Base-by-base conservation (phyloP, 2,888 invertebrate genomes). In the Herminia tarsipennalis region DNA sequence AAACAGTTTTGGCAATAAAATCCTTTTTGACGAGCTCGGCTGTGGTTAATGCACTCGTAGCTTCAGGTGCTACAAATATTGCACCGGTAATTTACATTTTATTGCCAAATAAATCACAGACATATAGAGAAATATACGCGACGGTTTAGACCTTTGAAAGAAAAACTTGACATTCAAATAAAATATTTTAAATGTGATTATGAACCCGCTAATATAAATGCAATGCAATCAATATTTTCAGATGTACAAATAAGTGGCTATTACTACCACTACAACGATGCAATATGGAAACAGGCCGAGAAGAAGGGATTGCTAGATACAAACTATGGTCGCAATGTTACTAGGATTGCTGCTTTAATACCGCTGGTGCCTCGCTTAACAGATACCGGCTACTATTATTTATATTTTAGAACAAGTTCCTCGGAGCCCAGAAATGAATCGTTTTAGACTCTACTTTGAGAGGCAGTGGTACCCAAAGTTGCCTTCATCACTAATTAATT, bases 71-170 rank as follows among this genome's bases (percentile, higher is more conserved):
- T 28, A 25, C 12, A 37, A 27, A 12, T 28, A 37, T 22, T 16
- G 22, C 22, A 22, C 22, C 22, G 22, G 22, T 22, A 22, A 22
- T 22, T 37, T n/a, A 25, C 28, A 14, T 18, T 28, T 21, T 14
- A 28, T 35, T 35, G n/a, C 35, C 35, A 14, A 35, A 35, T 35
- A 35, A 35, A 35, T 24, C 35, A 12, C 17, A 35, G 24, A n/a
- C n/a, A n/a, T n/a, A n/a, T n/a, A n/a, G 24, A 35, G 8, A 35
- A 22, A 8, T 35, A 35, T 24, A 33, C 18, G 9, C 18, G 20
- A 16, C 9, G 18, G 9, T 33, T 33, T 9, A 36, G 21, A 25
- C n/a, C 25, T 21, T 21, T 36, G 13, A 21, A 16, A 25, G 18
- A 36, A 21, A n/a, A 12, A 36, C 20, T 36, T 8, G 36, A 25